Conservation (phyloP, 2,113 vertebrate genomes). For the Nymphicus hollandicus region DNA sequence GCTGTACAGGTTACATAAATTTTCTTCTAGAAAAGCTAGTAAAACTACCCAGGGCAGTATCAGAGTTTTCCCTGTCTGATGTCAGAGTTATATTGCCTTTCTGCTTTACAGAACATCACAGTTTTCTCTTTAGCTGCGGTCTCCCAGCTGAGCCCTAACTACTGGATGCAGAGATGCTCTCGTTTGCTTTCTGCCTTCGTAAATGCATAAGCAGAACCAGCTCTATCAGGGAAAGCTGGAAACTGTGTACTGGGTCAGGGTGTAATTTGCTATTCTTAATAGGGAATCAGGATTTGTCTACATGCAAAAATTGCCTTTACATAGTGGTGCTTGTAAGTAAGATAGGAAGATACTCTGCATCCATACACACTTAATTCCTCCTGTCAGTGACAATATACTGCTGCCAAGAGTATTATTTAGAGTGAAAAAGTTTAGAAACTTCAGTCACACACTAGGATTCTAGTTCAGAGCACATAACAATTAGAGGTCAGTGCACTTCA, state of each 20-base stretch:
- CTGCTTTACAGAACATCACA: not conserved
- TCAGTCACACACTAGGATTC: not conserved
- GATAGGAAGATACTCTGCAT: not conserved
- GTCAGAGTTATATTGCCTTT: not conserved
- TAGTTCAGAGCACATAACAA: not conserved
- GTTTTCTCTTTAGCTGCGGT: not conserved
- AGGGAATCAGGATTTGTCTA: not conserved
- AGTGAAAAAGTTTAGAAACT: not conserved
- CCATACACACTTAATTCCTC: fast-evolving
- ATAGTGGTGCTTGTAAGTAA: not conserved
- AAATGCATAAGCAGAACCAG: not conserved
- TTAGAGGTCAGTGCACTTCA: not conserved
- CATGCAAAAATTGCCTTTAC: not conserved
- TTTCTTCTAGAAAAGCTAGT: not conserved
- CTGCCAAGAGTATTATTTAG: not conserved
- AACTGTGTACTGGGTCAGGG: not conserved
- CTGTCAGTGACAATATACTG: not conserved
- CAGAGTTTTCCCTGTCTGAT: not conserved
- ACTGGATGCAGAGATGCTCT: not conserved
- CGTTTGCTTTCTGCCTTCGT: not conserved
- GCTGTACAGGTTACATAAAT: not conserved
- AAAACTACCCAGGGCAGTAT: not conserved
- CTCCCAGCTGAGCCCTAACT: not conserved
- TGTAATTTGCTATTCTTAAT: not conserved
- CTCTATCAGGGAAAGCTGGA: not conserved